Conservation (phyloP, 1,140 invertebrate genomes). For the Cataglyphis hispanica region DNA sequence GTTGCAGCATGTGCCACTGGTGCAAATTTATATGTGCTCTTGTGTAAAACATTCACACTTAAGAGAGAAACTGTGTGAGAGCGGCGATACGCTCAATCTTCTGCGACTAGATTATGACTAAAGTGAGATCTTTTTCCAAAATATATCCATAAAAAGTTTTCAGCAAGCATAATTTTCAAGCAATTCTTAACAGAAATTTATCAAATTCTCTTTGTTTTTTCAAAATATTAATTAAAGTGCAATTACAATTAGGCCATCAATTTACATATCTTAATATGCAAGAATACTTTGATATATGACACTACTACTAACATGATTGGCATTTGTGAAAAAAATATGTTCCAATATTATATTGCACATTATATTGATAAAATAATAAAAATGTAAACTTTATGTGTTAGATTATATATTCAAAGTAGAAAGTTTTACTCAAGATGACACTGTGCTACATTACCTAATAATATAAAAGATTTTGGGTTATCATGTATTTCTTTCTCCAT, state of each 20-base stretch:
- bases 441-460: slow-evolving; percentile 7
- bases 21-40: not conserved
- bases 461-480: not conserved
- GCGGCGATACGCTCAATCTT: not conserved
- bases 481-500: slow-evolving; percentile 2
- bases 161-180: no score
- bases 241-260: slow-evolving; percentile 34
- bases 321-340: slow-evolving; percentile 26
- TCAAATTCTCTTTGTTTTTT: not conserved
- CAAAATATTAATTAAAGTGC: not conserved
- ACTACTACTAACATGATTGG: not conserved
- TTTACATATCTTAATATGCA: not conserved
- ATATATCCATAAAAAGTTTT: slow-evolving; percentile 7
- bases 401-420: not conserved
- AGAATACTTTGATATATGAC: not conserved
- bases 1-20: slow-evolving; percentile 27
- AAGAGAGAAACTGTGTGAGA: slow-evolving; percentile 19
- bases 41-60: slow-evolving; percentile 25
- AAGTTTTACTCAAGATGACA: slow-evolving; percentile 32
- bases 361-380: slow-evolving; percentile 25
- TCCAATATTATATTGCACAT: not conserved
- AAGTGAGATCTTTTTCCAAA: slow-evolving; percentile 47
- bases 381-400: not conserved
- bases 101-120: slow-evolving; percentile 41
- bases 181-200: slow-evolving; percentile 20